Evolutionary conservation across 2,113 vertebrate species (phyloP), one percentile per base, ranked within the genome.

Genomic region (Cynoglossus semilaevis): DNA sequence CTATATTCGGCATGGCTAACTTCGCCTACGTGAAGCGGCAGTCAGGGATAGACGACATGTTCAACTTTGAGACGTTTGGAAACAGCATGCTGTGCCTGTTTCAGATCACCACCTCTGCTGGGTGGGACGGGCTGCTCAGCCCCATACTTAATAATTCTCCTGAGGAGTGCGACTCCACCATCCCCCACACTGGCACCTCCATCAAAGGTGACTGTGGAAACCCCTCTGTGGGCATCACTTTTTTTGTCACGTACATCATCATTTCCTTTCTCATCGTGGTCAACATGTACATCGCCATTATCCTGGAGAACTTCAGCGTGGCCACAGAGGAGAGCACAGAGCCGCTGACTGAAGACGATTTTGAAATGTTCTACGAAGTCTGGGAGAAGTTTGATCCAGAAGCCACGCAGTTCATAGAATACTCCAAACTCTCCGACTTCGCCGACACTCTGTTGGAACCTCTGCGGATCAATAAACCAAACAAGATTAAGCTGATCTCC

Each of bases 251-350:
- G 13, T 99, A 98, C 74, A 98, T 99, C 85, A 98, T 99, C 89
- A 98, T 99, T 89, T 98, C 95, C 60, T 99, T 99, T 87, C 95
- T 99, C 74, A 98, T 99, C 3, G 97, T 99, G 80, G 97, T 98
- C 58, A 99, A 99, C 90, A 99, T 99, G 97, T 99, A 99, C 87
- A 99, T 99, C 29, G 97, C 97, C 72, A 97, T 99, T 82, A 98
- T 99, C 88, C 88, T 99, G 79, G 97, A 99, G 90, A 99, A 99
- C 90, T 98, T 99, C 89, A 99, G 96, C 4, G 97, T 98, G 77
- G 96, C 97, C 75, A 99, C 97, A 0, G 97, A 98, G 87, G 97
- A 99, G 84, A 99, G 97, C 91, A 97, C 96, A 0, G 97, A 98
- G 57, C 96, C 97, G 1, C 89, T 99, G 71, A 95, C 96, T 0